Percentiles rank a stretch among this genome's conserved stretches.
phyloP scores from a whole-genome alignment of 2,113 vertebrate genomes.

The Anser cygnoides region DNA sequence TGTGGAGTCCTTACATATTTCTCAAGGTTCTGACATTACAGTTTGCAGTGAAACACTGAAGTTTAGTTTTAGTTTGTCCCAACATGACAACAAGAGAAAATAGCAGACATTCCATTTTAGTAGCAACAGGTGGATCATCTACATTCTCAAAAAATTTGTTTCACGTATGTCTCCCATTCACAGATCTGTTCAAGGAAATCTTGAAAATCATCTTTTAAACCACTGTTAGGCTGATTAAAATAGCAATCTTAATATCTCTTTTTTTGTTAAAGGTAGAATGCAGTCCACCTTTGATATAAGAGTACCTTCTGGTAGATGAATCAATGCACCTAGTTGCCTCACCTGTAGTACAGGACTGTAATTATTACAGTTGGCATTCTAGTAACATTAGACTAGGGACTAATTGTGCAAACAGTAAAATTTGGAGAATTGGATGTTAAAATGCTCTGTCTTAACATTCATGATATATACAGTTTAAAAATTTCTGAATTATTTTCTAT shows the following conservation, averaged over 20 bases:
- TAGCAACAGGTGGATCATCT: background rate
- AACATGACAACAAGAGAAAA: background rate
- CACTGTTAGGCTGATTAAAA: background rate
- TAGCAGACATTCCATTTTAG: background rate
- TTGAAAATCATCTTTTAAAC: background rate
- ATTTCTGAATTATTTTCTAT: background rate
- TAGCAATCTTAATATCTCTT: background rate
- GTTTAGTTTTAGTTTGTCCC: background rate
- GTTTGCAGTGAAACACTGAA: background rate
- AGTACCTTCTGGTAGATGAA: background rate
- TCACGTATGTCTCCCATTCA: background rate
- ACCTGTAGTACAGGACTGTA: background rate
- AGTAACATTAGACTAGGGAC: background rate
- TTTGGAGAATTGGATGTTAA: background rate
- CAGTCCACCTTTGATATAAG: background rate
- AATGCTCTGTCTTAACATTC: background rate
- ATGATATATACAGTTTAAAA: background rate
- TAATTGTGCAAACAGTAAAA: background rate
- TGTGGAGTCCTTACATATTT: slow-evolving; percentile 24
- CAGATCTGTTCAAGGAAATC: background rate
- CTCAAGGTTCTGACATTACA: slow-evolving; percentile 27
- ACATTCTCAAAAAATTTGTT: background rate
- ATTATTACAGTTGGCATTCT: background rate
- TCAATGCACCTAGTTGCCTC: background rate
- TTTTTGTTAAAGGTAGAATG: background rate